Evolutionary conservation across 2,797 vertebrate genomes (phyloP), one percentile per base, ranked within the genome.

Genomic region (Chrosomus eos): DNA sequence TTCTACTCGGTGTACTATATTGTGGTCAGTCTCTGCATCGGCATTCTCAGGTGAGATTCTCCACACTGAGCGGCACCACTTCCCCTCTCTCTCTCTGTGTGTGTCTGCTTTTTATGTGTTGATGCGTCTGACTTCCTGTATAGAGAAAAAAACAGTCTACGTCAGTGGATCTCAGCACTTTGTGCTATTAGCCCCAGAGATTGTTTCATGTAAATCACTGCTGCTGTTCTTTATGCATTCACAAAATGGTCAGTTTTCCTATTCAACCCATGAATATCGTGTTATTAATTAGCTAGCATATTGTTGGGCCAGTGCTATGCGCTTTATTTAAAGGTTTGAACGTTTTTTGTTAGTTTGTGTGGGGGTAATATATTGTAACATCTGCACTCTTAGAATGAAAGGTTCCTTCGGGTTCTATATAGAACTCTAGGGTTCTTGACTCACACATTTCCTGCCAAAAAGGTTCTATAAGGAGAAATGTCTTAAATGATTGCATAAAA

Each of bases 1-100:
- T 97, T 98, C 93, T 97, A 97, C 89, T 91, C 94, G 0, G 91
- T 97, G 33, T 97, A 96, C 91, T 97, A 95, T 33, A 89, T 95
- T 38, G 92, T 89, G 62, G 95, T 97, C 77, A 96, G 95, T 28
- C 77, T 95, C 82, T 96, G 95, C 91, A 96, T 96, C 3, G 92
- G 95, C 72, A 89, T 92, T 67, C 92, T 97, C 93, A 94, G 94
- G 96, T 97, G 88, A 93, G 92, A n/a, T 14, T 82, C 77, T 55
- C 71, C 55, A 78, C 90, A 84, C 76, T 85, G 38, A 70, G 38
- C 53, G 23, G 13, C 4, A 81, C 1, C 31, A 77, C 33, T 83
- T 87, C 72, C 79, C 77, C 40, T 53, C 36, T 74, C 40, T 85
- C n/a, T 53, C 43, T 85, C 58, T 81, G 36, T 73, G 40, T 73